Conservation (phyloP, 1,140 invertebrate genomes). For the Paraescarpia echinospica region DNA sequence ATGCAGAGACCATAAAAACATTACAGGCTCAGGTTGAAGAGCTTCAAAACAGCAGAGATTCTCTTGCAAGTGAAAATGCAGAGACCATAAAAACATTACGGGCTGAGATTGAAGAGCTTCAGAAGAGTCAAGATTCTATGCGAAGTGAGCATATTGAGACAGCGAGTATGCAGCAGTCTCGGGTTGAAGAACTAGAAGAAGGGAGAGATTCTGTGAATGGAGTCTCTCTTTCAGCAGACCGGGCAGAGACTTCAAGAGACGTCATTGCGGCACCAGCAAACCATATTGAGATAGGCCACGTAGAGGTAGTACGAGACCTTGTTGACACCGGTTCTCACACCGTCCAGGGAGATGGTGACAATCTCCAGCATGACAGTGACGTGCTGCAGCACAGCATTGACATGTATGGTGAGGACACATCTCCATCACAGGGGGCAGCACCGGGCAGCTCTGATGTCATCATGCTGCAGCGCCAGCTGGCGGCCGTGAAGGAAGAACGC, state of each 20-base stretch:
- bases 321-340: too few species aligned
- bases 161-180: not conserved
- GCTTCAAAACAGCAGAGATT: not conserved
- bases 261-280: not conserved
- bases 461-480: not conserved
- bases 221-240: not conserved
- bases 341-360: too few species aligned
- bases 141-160: not conserved
- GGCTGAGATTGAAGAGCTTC: not conserved
- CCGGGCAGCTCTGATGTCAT: not conserved
- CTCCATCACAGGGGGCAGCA: not conserved
- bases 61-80: not conserved
- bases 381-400: not conserved
- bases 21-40: not conserved
- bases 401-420: not conserved
- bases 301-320: too few species aligned
- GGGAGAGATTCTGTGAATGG: not conserved
- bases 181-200: not conserved
- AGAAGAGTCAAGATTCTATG: not conserved
- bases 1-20: not conserved
- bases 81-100: not conserved
- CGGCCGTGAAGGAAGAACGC: not conserved
- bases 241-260: not conserved
- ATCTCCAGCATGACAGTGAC: too few species aligned
- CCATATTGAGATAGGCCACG: too few species aligned